These are phyloP conservation scores for Ctenopoma multispine DNA, from an alignment of 2,797 vertebrate species.

Conservation along the genomic window DNA sequence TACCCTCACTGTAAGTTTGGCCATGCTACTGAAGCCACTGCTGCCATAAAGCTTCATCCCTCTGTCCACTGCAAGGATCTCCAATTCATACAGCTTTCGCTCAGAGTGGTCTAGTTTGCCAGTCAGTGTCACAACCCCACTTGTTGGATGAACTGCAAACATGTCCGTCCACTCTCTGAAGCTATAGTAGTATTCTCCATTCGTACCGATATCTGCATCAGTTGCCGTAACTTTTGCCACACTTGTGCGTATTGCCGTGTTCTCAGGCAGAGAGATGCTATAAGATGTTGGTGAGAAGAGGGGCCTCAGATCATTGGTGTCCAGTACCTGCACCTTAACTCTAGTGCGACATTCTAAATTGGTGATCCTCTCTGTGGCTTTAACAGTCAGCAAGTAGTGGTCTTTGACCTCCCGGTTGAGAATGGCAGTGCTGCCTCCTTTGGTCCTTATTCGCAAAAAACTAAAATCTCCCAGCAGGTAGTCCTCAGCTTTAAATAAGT, in stretches of 20 bases:
- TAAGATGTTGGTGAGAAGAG: conserved; percentile 98
- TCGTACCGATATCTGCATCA: conserved; percentile 98
- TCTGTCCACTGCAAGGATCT: conserved; percentile 95
- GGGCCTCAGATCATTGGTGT: conserved; percentile 97
- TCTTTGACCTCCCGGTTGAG: conserved; percentile 98
- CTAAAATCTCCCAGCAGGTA: conserved; percentile 95
- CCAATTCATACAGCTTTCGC: conserved; percentile 91
- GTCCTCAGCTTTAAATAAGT: conserved; percentile 99
- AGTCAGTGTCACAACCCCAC: conserved; percentile 92
- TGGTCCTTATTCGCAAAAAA: conserved; percentile 98
- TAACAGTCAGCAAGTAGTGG: conserved; percentile 92
- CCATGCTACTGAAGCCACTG: conserved; percentile 98
- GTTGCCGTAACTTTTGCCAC: conserved; percentile 95
- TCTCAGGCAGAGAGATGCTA: conserved; percentile 94
- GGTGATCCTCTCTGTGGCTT: conserved; percentile 91
- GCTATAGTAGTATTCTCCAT: conserved; percentile 98
- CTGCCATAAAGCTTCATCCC: conserved; percentile 97
- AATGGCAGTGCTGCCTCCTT: conserved; percentile 98
- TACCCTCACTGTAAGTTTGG: conserved; percentile 91
- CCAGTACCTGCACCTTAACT: conserved; percentile 93
- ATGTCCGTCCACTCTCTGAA: conserved; percentile 96
- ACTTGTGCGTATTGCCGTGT: conserved; percentile 92
- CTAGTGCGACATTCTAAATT: conserved; percentile 89
- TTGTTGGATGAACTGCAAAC: conserved; percentile 98
- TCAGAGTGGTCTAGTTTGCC: conserved; percentile 92